Base-by-base conservation (phyloP, 2,888 invertebrate genomes). In the Clitarchus hookeri region DNA sequence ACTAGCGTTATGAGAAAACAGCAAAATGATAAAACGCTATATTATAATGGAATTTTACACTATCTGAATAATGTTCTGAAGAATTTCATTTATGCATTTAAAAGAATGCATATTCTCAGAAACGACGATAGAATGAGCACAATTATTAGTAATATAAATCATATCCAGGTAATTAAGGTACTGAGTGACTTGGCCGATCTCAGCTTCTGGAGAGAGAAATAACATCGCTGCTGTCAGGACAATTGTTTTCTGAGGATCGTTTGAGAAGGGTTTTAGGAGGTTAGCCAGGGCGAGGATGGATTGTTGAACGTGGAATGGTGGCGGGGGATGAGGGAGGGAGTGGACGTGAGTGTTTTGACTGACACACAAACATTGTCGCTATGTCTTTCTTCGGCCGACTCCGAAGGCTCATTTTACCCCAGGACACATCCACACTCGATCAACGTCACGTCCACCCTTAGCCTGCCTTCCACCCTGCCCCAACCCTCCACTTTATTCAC, bases 381-480 rank as follows among this genome's bases (percentile, higher is more conserved):
- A n/a, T 36, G 44, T 82, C 82, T 82, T 82, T 44, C 27, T 82
- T 36, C 82, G 44, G 44, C 27, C 82, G 44, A 82, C 82, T 82
- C 36, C 65, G 65, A 65, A 65, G 65, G 65, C 82, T 82, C 82
- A 36, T 82, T 82, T 82, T 82, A 27, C 36, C 44, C 27, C 36
- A 13, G 36, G 82, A 26, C 82, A 44, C 36, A 82, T 82, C 82
- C 27, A 44, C 82, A 82, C 82, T 82, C 82, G 82, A 82, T 82
- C 82, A 82, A 82, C 23, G 82, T 82, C 82, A 82, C 82, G 36
- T 26, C 26, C 36, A 23, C 36, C 82, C 27, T 26, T 82, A 36
- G 0, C 82, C 82, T 19, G 65, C 8, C 16, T 65, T 65, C 65
- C 65, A 65, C 65, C 65, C 65, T n/a, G 65, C 65, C 26, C 82